A percentile compares a stretch with the other conserved stretches of the same genome.
phyloP scores from a whole-genome alignment of 2,113 vertebrate genomes.

The Catharus fuscescens region DNA sequence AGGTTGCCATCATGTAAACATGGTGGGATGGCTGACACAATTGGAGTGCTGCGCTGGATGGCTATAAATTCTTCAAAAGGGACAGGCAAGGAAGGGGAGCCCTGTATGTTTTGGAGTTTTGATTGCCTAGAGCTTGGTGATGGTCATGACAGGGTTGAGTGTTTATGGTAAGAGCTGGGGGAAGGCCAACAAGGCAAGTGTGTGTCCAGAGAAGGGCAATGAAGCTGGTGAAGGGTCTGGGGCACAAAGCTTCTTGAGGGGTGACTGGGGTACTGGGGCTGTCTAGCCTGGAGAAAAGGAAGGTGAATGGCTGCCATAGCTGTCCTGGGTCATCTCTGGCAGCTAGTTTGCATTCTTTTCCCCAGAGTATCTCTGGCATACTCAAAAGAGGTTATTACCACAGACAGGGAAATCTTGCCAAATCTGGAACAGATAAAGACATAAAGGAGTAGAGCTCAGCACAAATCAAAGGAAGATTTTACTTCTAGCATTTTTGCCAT shows the following conservation, averaged over 20 bases:
- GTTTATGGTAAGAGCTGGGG: accelerated
- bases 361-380: not conserved
- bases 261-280: not conserved
- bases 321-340: not conserved
- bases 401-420: not conserved
- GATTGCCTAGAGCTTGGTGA: not conserved
- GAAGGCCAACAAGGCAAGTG: not conserved
- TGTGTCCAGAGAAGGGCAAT: accelerated
- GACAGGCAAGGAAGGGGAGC: not conserved
- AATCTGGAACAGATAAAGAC: not conserved
- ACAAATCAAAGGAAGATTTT: not conserved
- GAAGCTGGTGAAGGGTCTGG: not conserved
- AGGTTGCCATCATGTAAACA: not conserved
- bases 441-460: not conserved
- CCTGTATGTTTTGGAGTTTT: accelerated
- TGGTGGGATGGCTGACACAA: not conserved
- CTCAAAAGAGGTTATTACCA: not conserved
- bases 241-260: too few relatives aligned
- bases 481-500: not conserved
- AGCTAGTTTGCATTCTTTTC: not conserved
- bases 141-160: not conserved
- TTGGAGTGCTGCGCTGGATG: not conserved
- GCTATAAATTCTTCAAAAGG: not conserved
- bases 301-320: not conserved
- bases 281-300: not conserved